Conservation (phyloP, 2,113 vertebrate genomes). For the Istiophorus platypterus region DNA sequence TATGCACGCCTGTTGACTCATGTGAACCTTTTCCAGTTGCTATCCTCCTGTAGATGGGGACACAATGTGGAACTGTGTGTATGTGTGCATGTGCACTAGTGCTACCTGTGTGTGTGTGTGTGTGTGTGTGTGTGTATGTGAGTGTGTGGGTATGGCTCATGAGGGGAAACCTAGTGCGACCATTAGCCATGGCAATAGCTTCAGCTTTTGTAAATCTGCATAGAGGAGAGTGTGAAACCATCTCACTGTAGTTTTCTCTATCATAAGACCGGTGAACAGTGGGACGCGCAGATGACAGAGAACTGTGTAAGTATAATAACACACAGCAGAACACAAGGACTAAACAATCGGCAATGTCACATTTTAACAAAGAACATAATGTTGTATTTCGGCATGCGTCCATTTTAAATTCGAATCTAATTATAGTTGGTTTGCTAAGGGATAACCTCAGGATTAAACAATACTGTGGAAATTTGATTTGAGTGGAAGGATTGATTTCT, state of each 20-base stretch:
- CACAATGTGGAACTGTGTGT: conserved; percentile 19
- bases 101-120: neutral
- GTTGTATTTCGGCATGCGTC: neutral
- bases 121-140: neutral
- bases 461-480: neutral
- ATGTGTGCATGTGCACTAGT: neutral
- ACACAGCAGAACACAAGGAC: conserved; percentile 1
- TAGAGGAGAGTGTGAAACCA: neutral
- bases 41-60: conserved; percentile 21
- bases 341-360: neutral
- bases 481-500: neutral
- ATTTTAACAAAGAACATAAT: neutral
- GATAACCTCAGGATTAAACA: conserved; percentile 1
- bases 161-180: neutral
- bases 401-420: conserved; percentile 2
- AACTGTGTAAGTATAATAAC: conserved; percentile 7
- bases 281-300: conserved; percentile 2
- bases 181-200: conserved; percentile 1
- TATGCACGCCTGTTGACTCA: conserved; percentile 68
- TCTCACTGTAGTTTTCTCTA: neutral
- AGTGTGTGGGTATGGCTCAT: neutral
- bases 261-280: neutral
- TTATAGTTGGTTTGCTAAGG: neutral
- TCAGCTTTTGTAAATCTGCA: conserved; percentile 9
- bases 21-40: conserved; percentile 73